Conservation (phyloP, 92 coral and sea anemone genomes). For the Virgularia gustaviana region DNA sequence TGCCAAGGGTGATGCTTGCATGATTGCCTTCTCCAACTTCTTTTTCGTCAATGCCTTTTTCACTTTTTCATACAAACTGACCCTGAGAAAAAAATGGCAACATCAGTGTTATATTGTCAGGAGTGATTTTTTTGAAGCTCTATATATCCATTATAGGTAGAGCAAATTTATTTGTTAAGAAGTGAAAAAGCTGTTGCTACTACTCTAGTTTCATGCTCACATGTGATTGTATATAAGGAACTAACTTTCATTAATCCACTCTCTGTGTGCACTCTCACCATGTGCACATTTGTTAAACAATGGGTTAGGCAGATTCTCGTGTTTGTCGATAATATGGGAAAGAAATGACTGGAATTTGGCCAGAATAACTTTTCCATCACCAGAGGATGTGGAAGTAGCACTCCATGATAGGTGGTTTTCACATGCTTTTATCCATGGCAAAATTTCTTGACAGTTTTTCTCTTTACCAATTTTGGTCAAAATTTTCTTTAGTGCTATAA, state of each 20-base stretch:
- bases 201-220: background rate
- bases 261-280: constrained; percentile 23
- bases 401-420: constrained; percentile 9
- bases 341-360: constrained; percentile 21
- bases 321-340: constrained; percentile 14
- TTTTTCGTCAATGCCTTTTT: constrained; percentile 24
- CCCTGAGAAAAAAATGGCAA: too few relatives aligned
- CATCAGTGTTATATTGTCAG: background rate
- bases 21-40: constrained; percentile 3
- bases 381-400: constrained; percentile 12
- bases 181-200: background rate
- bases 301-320: constrained; percentile 14
- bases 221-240: background rate
- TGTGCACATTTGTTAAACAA: constrained; percentile 22
- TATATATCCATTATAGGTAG: too few relatives aligned
- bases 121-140: background rate
- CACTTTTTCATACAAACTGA: constrained; percentile 26
- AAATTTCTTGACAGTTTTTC: constrained; percentile 5
- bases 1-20: constrained; percentile 10
- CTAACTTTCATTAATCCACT: constrained; percentile 34
- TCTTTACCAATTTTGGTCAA: constrained; percentile 34
- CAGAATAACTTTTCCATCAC: constrained; percentile 23
- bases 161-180: background rate
- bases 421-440: background rate
- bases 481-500: constrained; percentile 36